Conservation (phyloP, 2,888 invertebrate species). For the Xanthorhoe spadicearia region DNA sequence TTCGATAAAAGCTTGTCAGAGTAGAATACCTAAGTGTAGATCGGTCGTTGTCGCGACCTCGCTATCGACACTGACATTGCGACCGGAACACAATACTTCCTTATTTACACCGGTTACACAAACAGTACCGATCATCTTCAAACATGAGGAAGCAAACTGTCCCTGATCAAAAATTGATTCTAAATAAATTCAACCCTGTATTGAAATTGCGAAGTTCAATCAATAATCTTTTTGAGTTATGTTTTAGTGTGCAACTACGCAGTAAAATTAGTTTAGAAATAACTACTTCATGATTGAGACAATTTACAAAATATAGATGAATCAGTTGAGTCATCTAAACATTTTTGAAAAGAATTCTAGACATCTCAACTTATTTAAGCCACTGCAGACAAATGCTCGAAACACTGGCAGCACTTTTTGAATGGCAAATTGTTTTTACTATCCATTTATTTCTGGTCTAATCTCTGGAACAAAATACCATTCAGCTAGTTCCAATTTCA, state of each 20-base stretch:
- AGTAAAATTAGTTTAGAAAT: background rate
- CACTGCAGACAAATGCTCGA: too few species aligned
- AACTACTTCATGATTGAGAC: too few species aligned
- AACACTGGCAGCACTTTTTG: too few species aligned
- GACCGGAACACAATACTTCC: conserved; percentile 72
- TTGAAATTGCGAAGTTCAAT: background rate
- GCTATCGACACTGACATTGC: conserved; percentile 74
- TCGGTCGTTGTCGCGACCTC: conserved; percentile 65
- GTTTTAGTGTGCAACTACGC: background rate
- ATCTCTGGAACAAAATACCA: conserved; percentile 18
- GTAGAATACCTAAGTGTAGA: conserved; percentile 23
- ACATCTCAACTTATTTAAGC: too few species aligned
- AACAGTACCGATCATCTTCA: conserved; percentile 38
- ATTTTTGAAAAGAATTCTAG: too few species aligned
- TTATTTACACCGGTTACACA: conserved; percentile 49
- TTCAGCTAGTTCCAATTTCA: conserved; percentile 15
- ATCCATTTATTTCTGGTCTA: conserved; percentile 3
- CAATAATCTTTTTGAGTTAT: background rate
- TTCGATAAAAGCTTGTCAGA: background rate
- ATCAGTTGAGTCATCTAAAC: too few species aligned
- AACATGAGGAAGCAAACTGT: conserved; percentile 39
- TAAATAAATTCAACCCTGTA: background rate
- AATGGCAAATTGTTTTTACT: conserved; percentile 4
- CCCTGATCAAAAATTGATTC: conserved; percentile 13
- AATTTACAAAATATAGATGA: too few species aligned